Conservation (phyloP, 2,888 invertebrate species). For the Cecidostiba fungosa region DNA sequence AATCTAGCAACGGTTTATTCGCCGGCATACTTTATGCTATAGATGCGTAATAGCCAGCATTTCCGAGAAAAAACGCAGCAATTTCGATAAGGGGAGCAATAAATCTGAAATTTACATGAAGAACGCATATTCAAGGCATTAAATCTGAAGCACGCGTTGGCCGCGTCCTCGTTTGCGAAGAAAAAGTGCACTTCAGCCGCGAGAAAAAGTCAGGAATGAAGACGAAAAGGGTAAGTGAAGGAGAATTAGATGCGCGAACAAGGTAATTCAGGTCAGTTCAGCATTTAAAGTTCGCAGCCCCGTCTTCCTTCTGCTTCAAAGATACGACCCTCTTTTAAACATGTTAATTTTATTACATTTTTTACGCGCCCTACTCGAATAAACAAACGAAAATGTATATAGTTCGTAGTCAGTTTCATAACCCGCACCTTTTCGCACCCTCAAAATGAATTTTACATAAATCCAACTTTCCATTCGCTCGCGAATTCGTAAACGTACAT, state of each 20-base stretch:
- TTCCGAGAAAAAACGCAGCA: background rate
- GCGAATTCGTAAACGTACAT: background rate
- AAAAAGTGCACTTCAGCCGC: conserved; percentile 43
- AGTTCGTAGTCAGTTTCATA: background rate
- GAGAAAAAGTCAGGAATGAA: conserved; percentile 38
- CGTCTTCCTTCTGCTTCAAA: background rate
- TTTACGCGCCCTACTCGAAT: background rate
- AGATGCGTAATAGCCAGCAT: background rate
- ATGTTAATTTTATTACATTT: conserved; percentile 2
- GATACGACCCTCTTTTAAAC: background rate
- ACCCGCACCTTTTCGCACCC: background rate
- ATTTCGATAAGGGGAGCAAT: conserved; percentile 21
- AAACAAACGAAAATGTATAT: background rate
- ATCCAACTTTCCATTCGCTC: background rate
- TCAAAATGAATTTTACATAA: background rate
- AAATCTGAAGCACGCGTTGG: conserved; percentile 17
- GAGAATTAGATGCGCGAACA: conserved; percentile 33
- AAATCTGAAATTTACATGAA: conserved; percentile 39
- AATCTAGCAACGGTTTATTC: background rate
- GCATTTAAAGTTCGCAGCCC: background rate
- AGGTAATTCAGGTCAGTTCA: conserved; percentile 45
- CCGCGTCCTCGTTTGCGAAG: conserved; percentile 9
- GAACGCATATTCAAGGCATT: conserved; percentile 15
- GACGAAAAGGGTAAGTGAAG: conserved; percentile 28
- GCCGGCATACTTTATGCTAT: background rate